A percentile compares a stretch with the other conserved stretches of the same genome.
Evolutionary conservation across 1,140 invertebrate species (phyloP).

Genomic region (Macrobrachium rosenbergii): DNA sequence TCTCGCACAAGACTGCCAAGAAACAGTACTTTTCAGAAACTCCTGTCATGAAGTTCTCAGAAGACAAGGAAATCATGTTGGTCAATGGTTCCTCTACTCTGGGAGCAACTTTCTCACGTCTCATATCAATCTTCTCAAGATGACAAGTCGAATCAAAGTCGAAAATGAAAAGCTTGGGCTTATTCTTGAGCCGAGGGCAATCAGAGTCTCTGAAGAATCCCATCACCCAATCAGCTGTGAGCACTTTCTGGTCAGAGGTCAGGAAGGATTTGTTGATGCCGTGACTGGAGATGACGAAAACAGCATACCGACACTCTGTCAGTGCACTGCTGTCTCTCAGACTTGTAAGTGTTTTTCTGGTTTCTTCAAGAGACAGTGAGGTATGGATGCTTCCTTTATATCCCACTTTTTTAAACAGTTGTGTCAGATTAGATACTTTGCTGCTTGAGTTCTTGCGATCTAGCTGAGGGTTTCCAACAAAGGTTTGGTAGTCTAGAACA

Average conservation of each 20-base stretch:
- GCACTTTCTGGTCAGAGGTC: conserved; percentile 31
- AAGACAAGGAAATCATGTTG: conserved; percentile 31
- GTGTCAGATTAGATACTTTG: neutral
- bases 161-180: conserved; percentile 44
- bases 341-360: neutral
- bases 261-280: conserved; percentile 16
- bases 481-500: too few species aligned
- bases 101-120: neutral
- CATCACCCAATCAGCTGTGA: conserved; percentile 17
- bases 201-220: conserved; percentile 34
- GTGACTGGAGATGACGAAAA: conserved; percentile 23
- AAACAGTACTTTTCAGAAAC: conserved; percentile 24
- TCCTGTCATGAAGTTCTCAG: neutral
- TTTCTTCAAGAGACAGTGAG: neutral
- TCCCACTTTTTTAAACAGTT: neutral
- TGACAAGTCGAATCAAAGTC: conserved; percentile 22
- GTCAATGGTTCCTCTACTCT: conserved; percentile 35
- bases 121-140: neutral
- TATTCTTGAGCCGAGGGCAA: conserved; percentile 37
- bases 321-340: neutral
- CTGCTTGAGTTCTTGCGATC: too few species aligned
- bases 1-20: conserved; percentile 22
- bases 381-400: neutral
- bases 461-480: too few species aligned
- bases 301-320: neutral